These are phyloP conservation scores for Glyptemys insculpta DNA, from an alignment of 2,797 vertebrate genomes.

Conservation along the genomic window DNA sequence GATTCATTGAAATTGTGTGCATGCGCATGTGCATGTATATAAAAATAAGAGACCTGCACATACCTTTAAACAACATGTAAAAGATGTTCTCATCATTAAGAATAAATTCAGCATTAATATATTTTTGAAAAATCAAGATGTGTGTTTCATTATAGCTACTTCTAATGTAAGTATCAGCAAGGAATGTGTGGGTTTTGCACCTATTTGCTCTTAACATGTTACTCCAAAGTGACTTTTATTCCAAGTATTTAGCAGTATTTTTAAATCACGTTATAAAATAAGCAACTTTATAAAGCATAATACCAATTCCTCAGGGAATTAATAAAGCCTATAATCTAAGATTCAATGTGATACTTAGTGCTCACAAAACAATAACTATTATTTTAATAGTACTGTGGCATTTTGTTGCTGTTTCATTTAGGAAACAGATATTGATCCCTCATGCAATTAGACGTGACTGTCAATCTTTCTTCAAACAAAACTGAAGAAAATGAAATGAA, in stretches of 20 bases:
- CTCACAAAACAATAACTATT: slow-evolving; percentile 21
- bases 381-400: not conserved
- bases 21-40: not conserved
- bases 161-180: not conserved
- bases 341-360: not conserved
- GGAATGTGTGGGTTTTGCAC: not conserved
- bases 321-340: not conserved
- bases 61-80: not conserved
- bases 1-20: not conserved
- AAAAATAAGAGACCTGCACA: not conserved
- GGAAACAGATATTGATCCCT: not conserved
- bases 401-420: not conserved
- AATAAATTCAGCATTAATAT: not conserved
- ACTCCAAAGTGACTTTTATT: slow-evolving; percentile 24
- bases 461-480: slow-evolving; percentile 1
- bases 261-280: slow-evolving; percentile 13
- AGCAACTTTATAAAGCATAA: slow-evolving; percentile 25
- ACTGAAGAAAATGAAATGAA: slow-evolving; percentile 11
- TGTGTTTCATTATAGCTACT: not conserved
- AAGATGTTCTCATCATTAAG: not conserved
- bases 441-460: not conserved
- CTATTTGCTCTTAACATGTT: not conserved
- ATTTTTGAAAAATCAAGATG: not conserved
- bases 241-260: slow-evolving; percentile 6
- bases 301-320: not conserved